Base-by-base conservation (phyloP, 2,888 invertebrate species). In the Pristionchus exspectatus region DNA sequence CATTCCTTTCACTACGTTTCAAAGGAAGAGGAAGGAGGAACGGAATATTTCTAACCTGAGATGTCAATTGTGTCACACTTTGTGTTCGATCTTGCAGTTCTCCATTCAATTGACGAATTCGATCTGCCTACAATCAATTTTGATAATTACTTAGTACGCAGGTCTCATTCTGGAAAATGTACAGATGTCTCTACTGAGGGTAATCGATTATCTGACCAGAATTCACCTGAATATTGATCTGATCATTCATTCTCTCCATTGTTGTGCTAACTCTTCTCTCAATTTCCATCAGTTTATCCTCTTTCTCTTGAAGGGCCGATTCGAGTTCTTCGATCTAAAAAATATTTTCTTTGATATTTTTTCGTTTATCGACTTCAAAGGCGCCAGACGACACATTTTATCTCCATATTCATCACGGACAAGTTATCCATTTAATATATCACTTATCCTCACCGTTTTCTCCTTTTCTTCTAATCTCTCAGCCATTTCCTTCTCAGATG, bases 171-270 rank as follows among this genome's bases (percentile, higher is more conserved):
- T 50, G 44, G 12, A 50, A 50, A 50, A 7, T 50, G 5, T 50
- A 50, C 44, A 50, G 10, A 50, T 50, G 44, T 1, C 9, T 12
- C 12, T 9, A 10, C 10, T 9, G 12, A 10, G 12, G 12, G 1
- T 12, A 21, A 38, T 5, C 33, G n/a, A 72, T 16, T 30, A 72
- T 30, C 3, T 33, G 24, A 27, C n/a, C 18, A 27, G 7, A 33
- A 27, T 59, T 66, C n/a, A 87, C 87, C 30, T 87, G 87, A 27
- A 87, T 50, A 72, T 38, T 87, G 21, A 89, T 83, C 84, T 89
- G 89, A 10, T 89, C 89, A 50, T 30, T 84, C 89, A 89, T 89
- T 30, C 89, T 74, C 89, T 89, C 89, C 66, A 89, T 54, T 5
- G 89, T 84, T 21, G 50, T 33, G 18, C 83, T 89, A 69, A 89